These are phyloP conservation scores for Characodon lateralis DNA, from an alignment of 2,797 vertebrate species.

Conservation along the genomic window DNA sequence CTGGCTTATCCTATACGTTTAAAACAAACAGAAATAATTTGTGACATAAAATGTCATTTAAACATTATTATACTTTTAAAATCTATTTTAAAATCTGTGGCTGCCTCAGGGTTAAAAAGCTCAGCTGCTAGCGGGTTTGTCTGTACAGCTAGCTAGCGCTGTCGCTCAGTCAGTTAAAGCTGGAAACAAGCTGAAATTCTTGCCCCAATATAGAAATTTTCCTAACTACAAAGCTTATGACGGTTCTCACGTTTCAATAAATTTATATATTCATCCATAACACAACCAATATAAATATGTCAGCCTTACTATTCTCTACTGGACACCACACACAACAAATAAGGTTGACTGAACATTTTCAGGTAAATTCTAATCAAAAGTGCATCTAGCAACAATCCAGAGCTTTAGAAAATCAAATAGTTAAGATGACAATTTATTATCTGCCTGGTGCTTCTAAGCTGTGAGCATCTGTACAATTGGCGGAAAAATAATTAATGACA, in stretches of 20 bases:
- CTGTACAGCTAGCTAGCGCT: background rate
- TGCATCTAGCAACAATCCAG: background rate
- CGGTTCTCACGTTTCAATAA: background rate
- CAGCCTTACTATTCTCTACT: background rate
- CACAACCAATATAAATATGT: background rate
- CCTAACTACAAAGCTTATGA: background rate
- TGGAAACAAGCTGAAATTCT: background rate
- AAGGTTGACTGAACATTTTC: background rate
- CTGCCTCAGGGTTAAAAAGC: constrained; percentile 1
- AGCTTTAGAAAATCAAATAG: constrained; percentile 15
- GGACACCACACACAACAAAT: background rate
- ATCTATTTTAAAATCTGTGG: background rate
- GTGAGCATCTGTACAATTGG: constrained; percentile 22
- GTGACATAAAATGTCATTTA: background rate
- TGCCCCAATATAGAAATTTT: background rate
- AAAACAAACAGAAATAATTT: background rate
- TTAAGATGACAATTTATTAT: constrained; percentile 27
- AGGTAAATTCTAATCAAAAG: background rate
- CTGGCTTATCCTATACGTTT: no score
- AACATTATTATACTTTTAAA: background rate
- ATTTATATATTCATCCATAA: background rate
- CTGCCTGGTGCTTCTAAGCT: constrained; percentile 17
- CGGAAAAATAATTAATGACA: constrained; percentile 70
- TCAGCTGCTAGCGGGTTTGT: background rate
- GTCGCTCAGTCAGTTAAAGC: background rate